phyloP scores from a whole-genome alignment of 2,797 vertebrate species.

The Pangasius sanitwongsei region DNA sequence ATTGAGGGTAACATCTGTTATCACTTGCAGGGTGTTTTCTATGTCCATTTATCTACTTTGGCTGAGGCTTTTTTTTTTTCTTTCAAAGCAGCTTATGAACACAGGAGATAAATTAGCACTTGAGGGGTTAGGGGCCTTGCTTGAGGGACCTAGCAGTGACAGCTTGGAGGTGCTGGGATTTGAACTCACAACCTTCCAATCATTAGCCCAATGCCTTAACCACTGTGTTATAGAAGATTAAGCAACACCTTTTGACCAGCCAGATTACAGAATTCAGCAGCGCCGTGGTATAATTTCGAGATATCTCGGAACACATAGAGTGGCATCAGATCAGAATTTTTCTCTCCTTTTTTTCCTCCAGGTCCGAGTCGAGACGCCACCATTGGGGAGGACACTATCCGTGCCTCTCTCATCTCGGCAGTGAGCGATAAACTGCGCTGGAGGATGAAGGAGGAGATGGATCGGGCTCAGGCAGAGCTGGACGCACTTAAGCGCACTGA shows the following conservation, averaged over 20 bases:
- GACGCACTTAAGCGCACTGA: conserved; percentile 96
- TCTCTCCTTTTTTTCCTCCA: conserved; percentile 56
- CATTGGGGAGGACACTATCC: conserved; percentile 96
- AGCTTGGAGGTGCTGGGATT: not conserved
- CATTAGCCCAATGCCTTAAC: not conserved
- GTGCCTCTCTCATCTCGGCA: conserved; percentile 94
- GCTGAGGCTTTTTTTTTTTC: not conserved
- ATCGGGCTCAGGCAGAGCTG: conserved; percentile 94
- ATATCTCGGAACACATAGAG: not conserved
- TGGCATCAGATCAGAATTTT: not conserved
- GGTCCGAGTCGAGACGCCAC: conserved; percentile 92
- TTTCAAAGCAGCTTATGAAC: not conserved
- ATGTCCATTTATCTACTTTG: not conserved
- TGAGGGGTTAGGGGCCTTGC: not conserved
- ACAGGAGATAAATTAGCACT: not conserved
- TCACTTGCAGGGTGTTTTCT: not conserved
- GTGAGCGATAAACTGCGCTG: conserved; percentile 97
- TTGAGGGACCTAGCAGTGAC: not conserved
- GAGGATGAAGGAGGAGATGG: conserved; percentile 99
- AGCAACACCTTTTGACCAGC: not conserved
- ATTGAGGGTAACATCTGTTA: not conserved
- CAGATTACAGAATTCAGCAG: not conserved
- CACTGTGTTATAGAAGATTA: not conserved
- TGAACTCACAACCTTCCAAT: not conserved
- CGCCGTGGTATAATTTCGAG: not conserved